Conservation (phyloP, 2,113 vertebrate species). For the Aviceda subcristata region DNA sequence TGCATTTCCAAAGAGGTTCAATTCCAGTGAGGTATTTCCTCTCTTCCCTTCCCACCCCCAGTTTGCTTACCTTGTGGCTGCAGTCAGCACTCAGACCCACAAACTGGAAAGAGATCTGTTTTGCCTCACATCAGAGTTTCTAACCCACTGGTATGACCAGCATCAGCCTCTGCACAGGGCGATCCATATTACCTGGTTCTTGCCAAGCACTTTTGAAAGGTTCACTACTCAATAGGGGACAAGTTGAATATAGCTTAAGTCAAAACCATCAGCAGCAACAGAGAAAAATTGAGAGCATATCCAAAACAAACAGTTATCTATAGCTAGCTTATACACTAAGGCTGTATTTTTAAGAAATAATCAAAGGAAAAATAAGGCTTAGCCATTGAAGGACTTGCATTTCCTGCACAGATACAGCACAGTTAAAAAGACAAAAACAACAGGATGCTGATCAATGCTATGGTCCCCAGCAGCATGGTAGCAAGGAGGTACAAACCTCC, state of each 20-base stretch:
- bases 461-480: neutral
- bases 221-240: neutral
- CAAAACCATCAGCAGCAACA: neutral
- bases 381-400: neutral
- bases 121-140: neutral
- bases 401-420: neutral
- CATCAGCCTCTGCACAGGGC: neutral
- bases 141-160: neutral
- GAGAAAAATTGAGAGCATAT: neutral
- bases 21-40: neutral
- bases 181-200: neutral
- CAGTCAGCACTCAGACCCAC: neutral
- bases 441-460: neutral
- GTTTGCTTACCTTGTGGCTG: neutral
- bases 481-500: neutral
- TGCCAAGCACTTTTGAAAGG: neutral
- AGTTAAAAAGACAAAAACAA: neutral
- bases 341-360: neutral
- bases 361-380: neutral
- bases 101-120: neutral
- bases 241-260: neutral
- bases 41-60: too few relatives aligned
- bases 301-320: neutral
- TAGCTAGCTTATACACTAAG: neutral
- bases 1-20: neutral